Evolutionary conservation across 2,113 vertebrate species (phyloP), one percentile per base, ranked within the genome.

Genomic region (Pelobates fuscus): DNA sequence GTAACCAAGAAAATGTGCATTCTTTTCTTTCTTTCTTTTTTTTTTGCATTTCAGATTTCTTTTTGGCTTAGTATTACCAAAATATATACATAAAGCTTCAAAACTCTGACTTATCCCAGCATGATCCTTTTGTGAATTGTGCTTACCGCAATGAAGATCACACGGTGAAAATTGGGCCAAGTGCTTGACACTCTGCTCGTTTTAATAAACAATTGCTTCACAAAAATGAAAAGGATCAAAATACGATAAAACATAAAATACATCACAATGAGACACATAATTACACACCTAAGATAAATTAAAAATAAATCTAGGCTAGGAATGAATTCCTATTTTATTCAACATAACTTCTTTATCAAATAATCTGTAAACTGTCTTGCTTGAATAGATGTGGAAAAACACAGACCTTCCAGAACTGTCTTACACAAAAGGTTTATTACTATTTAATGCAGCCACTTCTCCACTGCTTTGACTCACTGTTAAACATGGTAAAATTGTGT

Each of bases 321-420:
- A 49, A 49, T 49, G 44, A 49, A 49, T 18, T 49, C 44, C 17
- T 49, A 49, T 49, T 49, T 49, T 49, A 49, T 49, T 49, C 44
- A 17, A 3, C 17, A 49, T 4, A 49, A 12, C 37, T 12, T 8
- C 37, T 41, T 41, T 41, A 41, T 41, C 37, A 41, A 1, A 49
- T 49, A 4, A 17, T 49, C 44, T 14, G 44, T 49, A 49, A 49
- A 49, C 15, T 49, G 44, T 11, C 44, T 17, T 17, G 17, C 44
- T 49, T 17, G 17, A 17, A 49, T 8, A 49, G 44, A 15, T 49
- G 15, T 49, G 15, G 44, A 17, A 17, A 49, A 37, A 10, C 32
- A 17, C 44, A 49, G 44, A 14, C 17, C 12, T 49, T 49, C 44
- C 15, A 18, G 44, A 17, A 18, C 44, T 18, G 12, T 17, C 44